Base-by-base conservation (phyloP, 2,888 invertebrate genomes). In the Pseudococcus jackbeardsleyi region DNA sequence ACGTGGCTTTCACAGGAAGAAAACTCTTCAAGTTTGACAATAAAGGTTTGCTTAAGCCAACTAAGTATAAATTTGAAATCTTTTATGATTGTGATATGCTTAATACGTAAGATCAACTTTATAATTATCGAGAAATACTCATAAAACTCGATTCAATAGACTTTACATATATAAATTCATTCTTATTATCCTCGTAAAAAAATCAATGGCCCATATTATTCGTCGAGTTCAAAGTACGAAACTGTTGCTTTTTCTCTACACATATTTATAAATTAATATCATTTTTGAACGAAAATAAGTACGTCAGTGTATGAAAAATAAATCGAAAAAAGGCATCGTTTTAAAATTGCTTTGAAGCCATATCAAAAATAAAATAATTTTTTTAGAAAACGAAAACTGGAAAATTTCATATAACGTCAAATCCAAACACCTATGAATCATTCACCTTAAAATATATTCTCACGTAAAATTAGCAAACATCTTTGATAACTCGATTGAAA, bases 391-490 rank as follows among this genome's bases (percentile, higher is more conserved):
- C 7, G 9, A 5, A 42, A 42, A 1, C 9, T 42, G 42, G 42
- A 42, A 42, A 42, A 42, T 42, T 42, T 42, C 1, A 33, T 8
- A 42, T 42, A 42, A 42, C 42, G 9, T 8, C 0, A 42, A 3
- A 42, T 42, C 9, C 42, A 42, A 42, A 42, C 42, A 42, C 42
- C 42, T 42, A 42, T 42, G 42, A 59, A 59, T n/a, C 59, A 59
- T 59, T 59, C 59, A 59, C n/a, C 59, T 59, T n/a, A 59, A n/a
- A 59, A 59, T 59, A 59, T 59, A n/a, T 59, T 59, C 15, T n/a
- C 8, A n/a, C 19, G 15, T 7, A 59, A 17, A 59, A 6, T 59
- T 5, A 59, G 59, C n/a, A 59, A 59, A n/a, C 59, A 59, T n/a
- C 59, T 42, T 42, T 42, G 42, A 42, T 42, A 42, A 42, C 42